Conservation (phyloP, 2,888 invertebrate species). For the Bhutanitis thaidina region DNA sequence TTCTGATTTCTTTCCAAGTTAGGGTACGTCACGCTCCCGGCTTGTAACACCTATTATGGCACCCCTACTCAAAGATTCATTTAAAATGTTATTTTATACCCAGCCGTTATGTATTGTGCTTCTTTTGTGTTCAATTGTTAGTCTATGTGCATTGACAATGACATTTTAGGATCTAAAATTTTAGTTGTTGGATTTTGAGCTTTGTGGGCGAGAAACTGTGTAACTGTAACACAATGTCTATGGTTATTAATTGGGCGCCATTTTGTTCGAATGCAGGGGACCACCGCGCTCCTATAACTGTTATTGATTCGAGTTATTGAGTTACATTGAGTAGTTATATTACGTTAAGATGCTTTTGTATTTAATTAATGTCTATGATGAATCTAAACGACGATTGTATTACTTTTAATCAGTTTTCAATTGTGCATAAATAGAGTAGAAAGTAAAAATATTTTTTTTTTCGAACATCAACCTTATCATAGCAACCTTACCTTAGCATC, state of each 20-base stretch:
- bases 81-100: slow-evolving; percentile 79
- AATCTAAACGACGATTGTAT: neutral
- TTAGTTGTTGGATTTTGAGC: slow-evolving; percentile 36
- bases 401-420: too few species aligned
- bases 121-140: slow-evolving; percentile 56
- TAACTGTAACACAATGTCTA: slow-evolving; percentile 20
- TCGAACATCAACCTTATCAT: too few species aligned
- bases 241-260: slow-evolving; percentile 50
- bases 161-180: slow-evolving; percentile 3
- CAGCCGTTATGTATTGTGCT: slow-evolving; percentile 60
- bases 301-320: slow-evolving; percentile 63
- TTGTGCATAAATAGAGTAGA: too few species aligned
- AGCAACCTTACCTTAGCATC: too few species aligned
- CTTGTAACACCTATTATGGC: slow-evolving; percentile 71
- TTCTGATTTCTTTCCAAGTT: slow-evolving; percentile 55
- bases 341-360: slow-evolving; percentile 26
- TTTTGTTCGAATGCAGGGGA: slow-evolving; percentile 41
- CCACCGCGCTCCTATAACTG: slow-evolving; percentile 30
- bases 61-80: slow-evolving; percentile 74
- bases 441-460: too few species aligned
- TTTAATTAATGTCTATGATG: neutral
- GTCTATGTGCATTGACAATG: slow-evolving; percentile 47
- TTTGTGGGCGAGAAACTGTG: slow-evolving; percentile 1
- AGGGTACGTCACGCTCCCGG: slow-evolving; percentile 65
- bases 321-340: slow-evolving; percentile 62